Evolutionary conservation across 2,888 invertebrate species (phyloP).

Genomic region (Ochropleura leucogaster): DNA sequence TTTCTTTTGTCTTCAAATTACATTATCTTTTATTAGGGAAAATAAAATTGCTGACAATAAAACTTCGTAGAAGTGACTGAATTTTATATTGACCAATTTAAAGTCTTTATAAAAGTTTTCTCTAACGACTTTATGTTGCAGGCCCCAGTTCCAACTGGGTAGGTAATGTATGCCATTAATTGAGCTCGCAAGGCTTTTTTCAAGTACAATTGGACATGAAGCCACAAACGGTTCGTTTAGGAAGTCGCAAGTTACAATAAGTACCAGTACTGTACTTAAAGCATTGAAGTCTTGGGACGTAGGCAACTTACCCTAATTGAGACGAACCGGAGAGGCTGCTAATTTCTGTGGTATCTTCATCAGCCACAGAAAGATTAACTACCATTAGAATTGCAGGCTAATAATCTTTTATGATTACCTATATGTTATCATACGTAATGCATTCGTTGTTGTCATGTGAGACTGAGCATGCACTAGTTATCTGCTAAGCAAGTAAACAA

Average conservation of each 20-base stretch:
- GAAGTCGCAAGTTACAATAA: slow-evolving; percentile 67
- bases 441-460: slow-evolving; percentile 1
- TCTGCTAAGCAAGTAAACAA: slow-evolving; percentile 50
- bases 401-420: slow-evolving; percentile 53
- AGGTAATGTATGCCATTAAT: slow-evolving; percentile 64
- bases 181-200: slow-evolving; percentile 58
- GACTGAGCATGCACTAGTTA: slow-evolving; percentile 57
- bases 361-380: slow-evolving; percentile 55
- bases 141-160: slow-evolving; percentile 45
- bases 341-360: slow-evolving; percentile 80
- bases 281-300: slow-evolving; percentile 63
- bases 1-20: slow-evolving; percentile 57
- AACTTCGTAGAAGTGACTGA: slow-evolving; percentile 66
- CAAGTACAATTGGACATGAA: slow-evolving; percentile 56
- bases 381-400: slow-evolving; percentile 65
- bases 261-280: slow-evolving; percentile 61
- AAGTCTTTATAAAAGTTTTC: slow-evolving; percentile 72
- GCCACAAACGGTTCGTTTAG: slow-evolving; percentile 52
- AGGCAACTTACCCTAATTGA: slow-evolving; percentile 72
- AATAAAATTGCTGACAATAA: slow-evolving; percentile 67
- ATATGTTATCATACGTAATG: background rate
- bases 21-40: slow-evolving; percentile 59
- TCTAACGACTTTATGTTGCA: slow-evolving; percentile 67
- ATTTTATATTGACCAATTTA: slow-evolving; percentile 73
- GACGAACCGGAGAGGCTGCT: slow-evolving; percentile 67